Evolutionary conservation across 2,888 invertebrate species (phyloP).

Genomic region (Eristalinus sepulchralis): DNA sequence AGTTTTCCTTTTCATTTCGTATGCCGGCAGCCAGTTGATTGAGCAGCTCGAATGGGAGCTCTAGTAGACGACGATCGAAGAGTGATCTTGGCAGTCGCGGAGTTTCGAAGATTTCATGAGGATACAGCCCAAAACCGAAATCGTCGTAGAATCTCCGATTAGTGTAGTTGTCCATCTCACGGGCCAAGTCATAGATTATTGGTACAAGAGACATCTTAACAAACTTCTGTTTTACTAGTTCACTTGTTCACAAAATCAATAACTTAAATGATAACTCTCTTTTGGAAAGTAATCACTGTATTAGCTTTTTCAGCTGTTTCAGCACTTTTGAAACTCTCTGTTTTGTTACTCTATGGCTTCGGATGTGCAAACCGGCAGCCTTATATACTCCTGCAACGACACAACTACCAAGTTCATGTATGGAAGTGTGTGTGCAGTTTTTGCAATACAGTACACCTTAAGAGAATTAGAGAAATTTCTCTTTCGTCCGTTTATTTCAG

Average conservation of each 20-base stretch:
- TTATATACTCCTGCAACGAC: slow-evolving; percentile 10
- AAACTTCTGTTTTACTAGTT: background rate
- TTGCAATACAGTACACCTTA: background rate
- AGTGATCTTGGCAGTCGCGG: slow-evolving; percentile 19
- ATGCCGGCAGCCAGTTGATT: slow-evolving; percentile 70
- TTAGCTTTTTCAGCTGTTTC: background rate
- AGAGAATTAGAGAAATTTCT: background rate
- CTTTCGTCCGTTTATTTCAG: background rate
- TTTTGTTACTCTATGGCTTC: slow-evolving; percentile 7
- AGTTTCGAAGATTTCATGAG: slow-evolving; percentile 49
- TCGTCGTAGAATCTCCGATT: slow-evolving; percentile 25
- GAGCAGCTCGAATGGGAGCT: slow-evolving; percentile 86
- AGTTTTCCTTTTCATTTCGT: slow-evolving; percentile 10
- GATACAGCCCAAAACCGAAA: slow-evolving; percentile 56
- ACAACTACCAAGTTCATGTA: background rate
- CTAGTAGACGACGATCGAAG: slow-evolving; percentile 84
- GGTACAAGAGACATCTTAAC: slow-evolving; percentile 52
- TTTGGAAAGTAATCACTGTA: background rate
- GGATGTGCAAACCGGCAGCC: background rate
- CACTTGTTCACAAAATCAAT: background rate
- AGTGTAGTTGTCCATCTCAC: slow-evolving; percentile 29
- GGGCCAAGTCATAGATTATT: slow-evolving; percentile 32
- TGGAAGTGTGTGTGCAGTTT: background rate
- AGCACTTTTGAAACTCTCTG: background rate
- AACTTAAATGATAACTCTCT: background rate